Evolutionary conservation across 1,140 invertebrate genomes (phyloP), one percentile per base, ranked within the genome.

Genomic region (Lepidurus arcticus): DNA sequence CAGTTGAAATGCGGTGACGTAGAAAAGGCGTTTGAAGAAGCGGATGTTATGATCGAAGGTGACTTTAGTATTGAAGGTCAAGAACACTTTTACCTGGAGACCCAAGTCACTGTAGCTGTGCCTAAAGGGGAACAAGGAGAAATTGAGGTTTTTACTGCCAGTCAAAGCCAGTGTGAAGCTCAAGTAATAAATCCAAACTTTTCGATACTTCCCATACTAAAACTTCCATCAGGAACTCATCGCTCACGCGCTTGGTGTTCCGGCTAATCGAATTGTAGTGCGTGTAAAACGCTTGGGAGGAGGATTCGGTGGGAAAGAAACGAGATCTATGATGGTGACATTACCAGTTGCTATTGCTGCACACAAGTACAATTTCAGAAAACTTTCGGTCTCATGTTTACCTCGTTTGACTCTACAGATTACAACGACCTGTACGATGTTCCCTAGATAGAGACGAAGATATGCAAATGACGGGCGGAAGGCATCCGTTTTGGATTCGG

Each of bases 231-330:
- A 96, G 87, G 90, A 90, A 85, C 83, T 92, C 1, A 86, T 92
- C 0, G 89, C 93, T 5, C 88, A 92, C 81, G 88, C 91, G 6
- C 86, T 97, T 11, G 88, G 90, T 16, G 85, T 97, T 21, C 90
- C 91, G 0, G 88, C 89, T 73, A 94, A 96, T 83, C 90, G 90
- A 81, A 87, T 98, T 45, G 88, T 90, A 2, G 89, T 91, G 10
- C 90, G 90, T 80, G 91, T 93, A 0, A 97, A 97, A 84, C 88
- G 96, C 78, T 85, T 98, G 81, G 96, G 96, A 8, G 97, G 97
- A 45, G 97, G 95, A 43, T 98, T 98, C 86, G 97, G 97, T n/a
- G 97, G 97, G 5, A 98, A 98, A 86, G 96, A 98, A 85, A 92
- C 92, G 0, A 87, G 93, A 73, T 86, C 88, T 1, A 85, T 87